Evolutionary conservation across 2,888 invertebrate species (phyloP).

Genomic region (Lacanobia oleracea): DNA sequence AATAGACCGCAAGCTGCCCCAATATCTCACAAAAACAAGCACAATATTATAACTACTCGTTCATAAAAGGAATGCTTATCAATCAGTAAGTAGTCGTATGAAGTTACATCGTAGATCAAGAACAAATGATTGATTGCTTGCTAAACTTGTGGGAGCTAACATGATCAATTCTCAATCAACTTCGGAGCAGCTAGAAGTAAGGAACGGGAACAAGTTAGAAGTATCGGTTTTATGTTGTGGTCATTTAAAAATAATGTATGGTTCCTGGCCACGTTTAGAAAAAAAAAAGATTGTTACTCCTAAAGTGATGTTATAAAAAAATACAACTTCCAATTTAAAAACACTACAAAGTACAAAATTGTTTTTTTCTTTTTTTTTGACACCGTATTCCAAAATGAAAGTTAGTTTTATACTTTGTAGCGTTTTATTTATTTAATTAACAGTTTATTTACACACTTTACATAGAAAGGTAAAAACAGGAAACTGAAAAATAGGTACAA

Average conservation of each 20-base stretch:
- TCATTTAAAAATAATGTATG: not conserved
- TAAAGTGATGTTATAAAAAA: no score
- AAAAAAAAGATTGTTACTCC: no score
- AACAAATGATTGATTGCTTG: constrained; percentile 47
- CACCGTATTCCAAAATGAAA: no score
- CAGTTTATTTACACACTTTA: no score
- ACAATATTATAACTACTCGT: not conserved
- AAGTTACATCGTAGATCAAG: constrained; percentile 32
- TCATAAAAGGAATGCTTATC: constrained; percentile 44
- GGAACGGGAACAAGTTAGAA: constrained; percentile 1
- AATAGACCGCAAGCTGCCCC: not conserved
- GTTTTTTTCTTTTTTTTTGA: no score
- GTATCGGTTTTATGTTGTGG: not conserved
- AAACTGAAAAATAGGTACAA: no score
- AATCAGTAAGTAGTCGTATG: constrained; percentile 30
- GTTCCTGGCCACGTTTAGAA: not conserved
- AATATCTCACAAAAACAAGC: not conserved
- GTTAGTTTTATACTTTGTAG: no score
- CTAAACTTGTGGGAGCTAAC: constrained; percentile 39
- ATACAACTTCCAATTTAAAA: no score
- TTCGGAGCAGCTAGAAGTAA: not conserved
- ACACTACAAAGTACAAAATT: no score
- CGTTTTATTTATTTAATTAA: no score
- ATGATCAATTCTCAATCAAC: constrained; percentile 39
- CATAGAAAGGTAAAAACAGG: no score